A percentile compares a stretch with the other conserved stretches of the same genome.
phyloP scores from a whole-genome alignment of 2,113 vertebrate genomes.

The Elaphurus davidianus region DNA sequence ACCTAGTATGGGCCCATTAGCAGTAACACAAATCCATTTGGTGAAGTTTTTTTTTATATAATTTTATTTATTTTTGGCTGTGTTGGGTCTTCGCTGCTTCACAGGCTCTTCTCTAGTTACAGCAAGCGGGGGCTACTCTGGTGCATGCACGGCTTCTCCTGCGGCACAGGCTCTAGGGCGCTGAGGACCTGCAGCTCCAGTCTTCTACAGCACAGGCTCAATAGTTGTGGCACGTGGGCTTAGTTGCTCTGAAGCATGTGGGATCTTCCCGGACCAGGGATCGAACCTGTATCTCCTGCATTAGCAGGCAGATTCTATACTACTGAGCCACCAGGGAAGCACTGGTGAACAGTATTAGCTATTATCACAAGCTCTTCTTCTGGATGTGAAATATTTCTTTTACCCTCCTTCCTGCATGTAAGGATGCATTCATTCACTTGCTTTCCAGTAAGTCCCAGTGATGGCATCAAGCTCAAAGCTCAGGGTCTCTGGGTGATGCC shows the following conservation, averaged over 20 bases:
- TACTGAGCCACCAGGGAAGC: neutral
- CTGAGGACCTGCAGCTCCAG: neutral
- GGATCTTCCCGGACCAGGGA: neutral
- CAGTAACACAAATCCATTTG: neutral
- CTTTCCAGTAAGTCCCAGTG: neutral
- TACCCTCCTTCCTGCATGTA: neutral
- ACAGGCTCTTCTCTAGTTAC: neutral
- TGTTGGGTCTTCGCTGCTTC: neutral
- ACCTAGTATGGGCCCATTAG: neutral
- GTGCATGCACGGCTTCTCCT: neutral
- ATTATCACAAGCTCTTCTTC: neutral
- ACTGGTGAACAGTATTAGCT: neutral
- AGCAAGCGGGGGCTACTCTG: neutral
- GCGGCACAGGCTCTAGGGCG: neutral
- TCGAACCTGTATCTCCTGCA: neutral
- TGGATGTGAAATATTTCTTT: neutral
- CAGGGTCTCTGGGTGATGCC: neutral
- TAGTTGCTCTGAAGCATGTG: neutral
- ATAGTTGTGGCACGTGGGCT: neutral
- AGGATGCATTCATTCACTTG: neutral
- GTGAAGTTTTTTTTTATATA: neutral
- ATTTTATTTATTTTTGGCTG: neutral
- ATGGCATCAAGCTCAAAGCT: neutral
- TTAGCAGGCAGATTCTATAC: neutral
- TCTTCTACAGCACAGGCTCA: neutral